Percentiles rank a stretch among this genome's conserved stretches.
Evolutionary conservation across 1,140 invertebrate genomes (phyloP).

Genomic region (Maniola jurtina): DNA sequence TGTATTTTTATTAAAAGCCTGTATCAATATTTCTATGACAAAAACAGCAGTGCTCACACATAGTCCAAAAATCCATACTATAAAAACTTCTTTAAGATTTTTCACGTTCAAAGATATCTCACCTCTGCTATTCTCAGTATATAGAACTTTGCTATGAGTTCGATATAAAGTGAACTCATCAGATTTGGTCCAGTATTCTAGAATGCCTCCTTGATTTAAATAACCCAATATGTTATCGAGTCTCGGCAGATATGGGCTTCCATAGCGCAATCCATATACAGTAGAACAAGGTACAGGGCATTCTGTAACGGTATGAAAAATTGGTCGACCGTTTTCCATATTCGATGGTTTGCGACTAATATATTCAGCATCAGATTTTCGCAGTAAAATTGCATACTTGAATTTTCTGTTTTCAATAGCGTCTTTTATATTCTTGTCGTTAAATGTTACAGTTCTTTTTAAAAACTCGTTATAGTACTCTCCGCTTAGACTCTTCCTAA

Average conservation of each 20-base stretch:
- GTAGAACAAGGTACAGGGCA: slow-evolving; percentile 67
- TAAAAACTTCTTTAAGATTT: slow-evolving; percentile 58
- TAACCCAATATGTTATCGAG: slow-evolving; percentile 53
- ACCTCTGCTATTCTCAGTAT: slow-evolving; percentile 48
- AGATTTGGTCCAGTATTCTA: slow-evolving; percentile 57
- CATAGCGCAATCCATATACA: slow-evolving; percentile 63
- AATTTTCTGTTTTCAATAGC: slow-evolving; percentile 53
- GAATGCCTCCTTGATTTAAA: slow-evolving; percentile 61
- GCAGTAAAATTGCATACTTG: slow-evolving; percentile 60
- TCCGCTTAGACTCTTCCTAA: slow-evolving; percentile 47
- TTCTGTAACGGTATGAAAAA: slow-evolving; percentile 57
- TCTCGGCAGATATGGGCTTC: slow-evolving; percentile 60
- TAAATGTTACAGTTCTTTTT: slow-evolving; percentile 50
- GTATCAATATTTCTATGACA: slow-evolving; percentile 39
- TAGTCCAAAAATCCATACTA: slow-evolving; percentile 49
- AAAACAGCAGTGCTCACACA: slow-evolving; percentile 48
- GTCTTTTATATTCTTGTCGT: slow-evolving; percentile 55
- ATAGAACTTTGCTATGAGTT: slow-evolving; percentile 37
- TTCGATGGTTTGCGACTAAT: slow-evolving; percentile 53
- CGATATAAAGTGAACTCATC: slow-evolving; percentile 45
- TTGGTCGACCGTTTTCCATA: slow-evolving; percentile 51
- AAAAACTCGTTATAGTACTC: slow-evolving; percentile 39
- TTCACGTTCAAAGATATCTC: slow-evolving; percentile 47
- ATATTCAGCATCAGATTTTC: slow-evolving; percentile 54
- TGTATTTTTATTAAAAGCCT: not conserved